Conservation (phyloP, 2,888 invertebrate species). For the Drosophila helvetica region DNA sequence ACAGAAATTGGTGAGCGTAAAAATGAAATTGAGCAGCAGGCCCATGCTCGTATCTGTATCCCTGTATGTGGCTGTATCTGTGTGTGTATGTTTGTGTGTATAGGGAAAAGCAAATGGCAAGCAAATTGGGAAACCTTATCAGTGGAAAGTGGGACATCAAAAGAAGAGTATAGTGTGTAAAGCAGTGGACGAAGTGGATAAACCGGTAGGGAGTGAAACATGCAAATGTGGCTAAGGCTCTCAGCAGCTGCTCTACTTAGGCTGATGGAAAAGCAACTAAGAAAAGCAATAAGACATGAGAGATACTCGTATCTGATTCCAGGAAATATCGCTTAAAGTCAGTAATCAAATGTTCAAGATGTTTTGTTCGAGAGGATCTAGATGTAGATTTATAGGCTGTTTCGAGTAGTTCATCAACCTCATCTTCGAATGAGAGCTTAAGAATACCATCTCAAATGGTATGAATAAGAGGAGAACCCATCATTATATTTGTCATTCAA, state of each 20-base stretch:
- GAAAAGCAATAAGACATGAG: not conserved
- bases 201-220: conserved; percentile 26
- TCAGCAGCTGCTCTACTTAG: conserved; percentile 28
- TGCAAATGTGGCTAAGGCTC: conserved; percentile 41
- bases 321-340: not conserved
- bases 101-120: conserved; percentile 55
- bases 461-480: too few species aligned
- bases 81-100: not conserved
- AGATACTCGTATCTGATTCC: not conserved
- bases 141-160: conserved; percentile 1
- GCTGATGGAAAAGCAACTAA: conserved; percentile 23
- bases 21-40: conserved; percentile 75
- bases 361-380: not conserved
- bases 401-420: too few species aligned
- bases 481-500: not conserved
- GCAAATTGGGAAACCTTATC: conserved; percentile 69
- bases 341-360: not conserved
- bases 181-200: conserved; percentile 16
- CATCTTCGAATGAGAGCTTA: too few species aligned
- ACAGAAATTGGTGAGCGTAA: conserved; percentile 58
- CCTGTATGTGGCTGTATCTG: not conserved
- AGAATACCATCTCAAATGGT: too few species aligned
- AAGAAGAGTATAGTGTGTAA: not conserved
- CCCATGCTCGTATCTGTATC: conserved; percentile 13
- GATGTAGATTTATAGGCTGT: not conserved